Evolutionary conservation across 2,888 invertebrate species (phyloP).

Genomic region (Tholera decimalis): DNA sequence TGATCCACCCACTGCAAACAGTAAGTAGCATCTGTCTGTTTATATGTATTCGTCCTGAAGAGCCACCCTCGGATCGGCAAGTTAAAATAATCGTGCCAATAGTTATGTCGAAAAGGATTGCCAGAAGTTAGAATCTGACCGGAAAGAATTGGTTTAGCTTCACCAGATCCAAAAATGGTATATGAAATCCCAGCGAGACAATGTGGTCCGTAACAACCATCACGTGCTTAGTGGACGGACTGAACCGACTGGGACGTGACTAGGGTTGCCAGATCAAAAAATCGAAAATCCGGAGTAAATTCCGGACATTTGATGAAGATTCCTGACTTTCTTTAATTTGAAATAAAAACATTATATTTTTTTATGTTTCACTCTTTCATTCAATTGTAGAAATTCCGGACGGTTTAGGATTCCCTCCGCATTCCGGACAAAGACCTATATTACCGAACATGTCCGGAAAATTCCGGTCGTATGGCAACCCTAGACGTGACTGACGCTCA

Average conservation of each 20-base stretch:
- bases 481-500: no score
- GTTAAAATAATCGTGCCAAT: constrained; percentile 77
- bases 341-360: no score
- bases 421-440: no score
- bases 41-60: constrained; percentile 48
- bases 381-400: no score
- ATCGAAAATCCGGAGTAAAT: no score
- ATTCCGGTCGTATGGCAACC: no score
- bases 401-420: no score
- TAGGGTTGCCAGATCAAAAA: no score
- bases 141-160: constrained; percentile 59
- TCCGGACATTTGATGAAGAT: no score
- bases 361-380: no score
- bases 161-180: constrained; percentile 7
- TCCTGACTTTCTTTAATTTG: no score
- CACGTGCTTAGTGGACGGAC: constrained; percentile 45
- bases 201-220: constrained; percentile 49
- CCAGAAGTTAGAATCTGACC: constrained; percentile 71
- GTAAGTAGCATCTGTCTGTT: constrained; percentile 55
- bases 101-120: constrained; percentile 72
- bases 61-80: constrained; percentile 61
- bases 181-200: constrained; percentile 62
- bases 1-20: constrained; percentile 61
- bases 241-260: constrained; percentile 31
- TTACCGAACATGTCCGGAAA: no score